Conservation (phyloP, 2,797 vertebrate genomes). For the Anabacerthia variegaticeps region DNA sequence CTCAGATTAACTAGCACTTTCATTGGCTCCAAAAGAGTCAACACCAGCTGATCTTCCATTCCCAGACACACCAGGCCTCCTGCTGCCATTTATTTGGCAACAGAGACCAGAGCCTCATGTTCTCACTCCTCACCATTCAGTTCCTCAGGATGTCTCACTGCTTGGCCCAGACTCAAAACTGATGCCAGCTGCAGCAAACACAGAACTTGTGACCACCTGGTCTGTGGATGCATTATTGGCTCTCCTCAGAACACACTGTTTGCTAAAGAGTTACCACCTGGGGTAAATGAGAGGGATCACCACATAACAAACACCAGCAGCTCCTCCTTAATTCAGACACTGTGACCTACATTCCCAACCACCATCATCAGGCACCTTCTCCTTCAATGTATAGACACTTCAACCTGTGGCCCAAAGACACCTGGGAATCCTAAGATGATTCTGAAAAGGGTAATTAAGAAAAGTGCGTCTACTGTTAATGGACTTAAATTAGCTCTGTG, state of each 20-base stretch:
- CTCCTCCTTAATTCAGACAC: neutral
- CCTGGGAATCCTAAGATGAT: conserved; percentile 10
- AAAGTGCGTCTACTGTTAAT: conserved; percentile 10
- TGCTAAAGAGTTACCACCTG: neutral
- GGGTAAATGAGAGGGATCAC: neutral
- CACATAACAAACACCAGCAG: neutral
- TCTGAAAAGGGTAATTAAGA: conserved; percentile 54
- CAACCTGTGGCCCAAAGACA: neutral
- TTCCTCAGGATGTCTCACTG: neutral
- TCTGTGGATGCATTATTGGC: neutral
- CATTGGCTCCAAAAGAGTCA: neutral
- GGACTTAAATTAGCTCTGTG: conserved; percentile 33
- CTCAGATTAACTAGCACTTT: neutral
- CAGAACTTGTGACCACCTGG: neutral
- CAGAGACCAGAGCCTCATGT: neutral
- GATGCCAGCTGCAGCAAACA: neutral
- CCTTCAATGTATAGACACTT: neutral
- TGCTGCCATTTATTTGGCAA: neutral
- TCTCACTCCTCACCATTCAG: neutral
- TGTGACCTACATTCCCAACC: neutral
- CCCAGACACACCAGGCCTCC: neutral
- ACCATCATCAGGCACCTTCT: neutral
- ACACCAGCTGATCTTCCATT: neutral
- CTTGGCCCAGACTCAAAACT: neutral
- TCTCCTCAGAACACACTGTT: neutral